Conservation (phyloP, 2,113 vertebrate species). For the Crotalus tigris region DNA sequence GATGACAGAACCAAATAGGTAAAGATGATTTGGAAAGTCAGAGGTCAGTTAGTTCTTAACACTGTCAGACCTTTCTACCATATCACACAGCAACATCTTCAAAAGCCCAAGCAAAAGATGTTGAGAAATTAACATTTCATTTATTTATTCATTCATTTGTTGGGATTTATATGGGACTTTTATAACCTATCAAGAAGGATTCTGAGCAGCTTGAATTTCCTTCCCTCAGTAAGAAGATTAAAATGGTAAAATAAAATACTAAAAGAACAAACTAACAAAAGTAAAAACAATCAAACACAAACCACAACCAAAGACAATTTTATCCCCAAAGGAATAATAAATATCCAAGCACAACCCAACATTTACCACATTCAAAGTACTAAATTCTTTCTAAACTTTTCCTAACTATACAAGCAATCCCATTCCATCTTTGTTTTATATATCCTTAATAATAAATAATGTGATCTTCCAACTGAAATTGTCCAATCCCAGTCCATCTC, state of each 20-base stretch:
- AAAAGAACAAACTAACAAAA: neutral
- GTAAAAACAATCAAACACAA: neutral
- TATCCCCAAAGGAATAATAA: neutral
- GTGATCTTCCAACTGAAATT: neutral
- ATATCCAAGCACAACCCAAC: neutral
- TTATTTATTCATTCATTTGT: neutral
- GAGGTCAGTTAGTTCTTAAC: constrained; percentile 20
- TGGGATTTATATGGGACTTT: neutral
- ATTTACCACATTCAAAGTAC: neutral
- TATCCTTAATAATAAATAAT: neutral
- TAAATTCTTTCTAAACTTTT: neutral
- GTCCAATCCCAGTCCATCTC: neutral
- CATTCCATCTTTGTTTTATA: neutral
- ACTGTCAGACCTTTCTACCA: neutral
- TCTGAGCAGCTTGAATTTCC: neutral
- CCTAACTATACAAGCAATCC: neutral
- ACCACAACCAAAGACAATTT: neutral
- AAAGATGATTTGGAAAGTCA: constrained; percentile 24
- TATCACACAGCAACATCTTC: too few relatives aligned
- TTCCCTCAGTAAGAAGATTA: neutral
- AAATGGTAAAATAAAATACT: neutral
- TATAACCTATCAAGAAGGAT: neutral
- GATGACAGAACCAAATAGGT: neutral
- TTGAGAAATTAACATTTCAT: neutral
- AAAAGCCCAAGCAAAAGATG: neutral